Evolutionary conservation across 1,140 invertebrate genomes (phyloP).

Genomic region (Liolophura sinensis): DNA sequence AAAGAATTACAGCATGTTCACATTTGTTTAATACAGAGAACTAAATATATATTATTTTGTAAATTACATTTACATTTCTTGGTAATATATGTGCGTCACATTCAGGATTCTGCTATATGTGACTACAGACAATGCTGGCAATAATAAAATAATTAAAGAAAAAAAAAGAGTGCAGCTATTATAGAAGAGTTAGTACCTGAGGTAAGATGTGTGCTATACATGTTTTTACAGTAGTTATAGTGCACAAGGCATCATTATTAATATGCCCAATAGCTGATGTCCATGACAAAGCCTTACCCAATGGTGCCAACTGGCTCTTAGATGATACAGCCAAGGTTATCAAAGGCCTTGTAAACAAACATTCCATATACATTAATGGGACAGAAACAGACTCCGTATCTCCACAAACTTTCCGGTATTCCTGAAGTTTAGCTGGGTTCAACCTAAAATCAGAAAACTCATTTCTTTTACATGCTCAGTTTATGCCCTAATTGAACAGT

Average conservation of each 20-base stretch:
- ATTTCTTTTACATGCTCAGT: background rate
- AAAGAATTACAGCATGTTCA: no score
- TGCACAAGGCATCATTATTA: no score
- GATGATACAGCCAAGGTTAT: constrained; percentile 11
- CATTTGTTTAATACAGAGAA: background rate
- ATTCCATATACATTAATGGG: constrained; percentile 21
- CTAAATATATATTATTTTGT: no score
- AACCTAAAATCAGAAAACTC: constrained; percentile 9
- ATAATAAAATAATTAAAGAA: no score
- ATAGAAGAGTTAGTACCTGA: no score
- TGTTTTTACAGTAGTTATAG: no score
- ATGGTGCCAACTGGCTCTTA: constrained; percentile 18
- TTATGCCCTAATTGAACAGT: no score
- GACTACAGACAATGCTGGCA: no score
- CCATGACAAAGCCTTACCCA: constrained; percentile 14
- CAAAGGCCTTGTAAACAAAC: constrained; percentile 14
- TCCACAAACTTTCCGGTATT: constrained; percentile 21
- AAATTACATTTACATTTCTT: background rate
- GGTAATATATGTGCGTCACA: background rate
- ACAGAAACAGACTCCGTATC: background rate
- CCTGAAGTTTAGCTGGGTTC: constrained; percentile 5
- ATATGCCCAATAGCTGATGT: no score
- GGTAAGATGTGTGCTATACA: no score
- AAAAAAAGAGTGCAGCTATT: no score
- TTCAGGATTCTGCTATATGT: no score